Base-by-base conservation (phyloP, 1,140 invertebrate species). In the Drosophila guanche region DNA sequence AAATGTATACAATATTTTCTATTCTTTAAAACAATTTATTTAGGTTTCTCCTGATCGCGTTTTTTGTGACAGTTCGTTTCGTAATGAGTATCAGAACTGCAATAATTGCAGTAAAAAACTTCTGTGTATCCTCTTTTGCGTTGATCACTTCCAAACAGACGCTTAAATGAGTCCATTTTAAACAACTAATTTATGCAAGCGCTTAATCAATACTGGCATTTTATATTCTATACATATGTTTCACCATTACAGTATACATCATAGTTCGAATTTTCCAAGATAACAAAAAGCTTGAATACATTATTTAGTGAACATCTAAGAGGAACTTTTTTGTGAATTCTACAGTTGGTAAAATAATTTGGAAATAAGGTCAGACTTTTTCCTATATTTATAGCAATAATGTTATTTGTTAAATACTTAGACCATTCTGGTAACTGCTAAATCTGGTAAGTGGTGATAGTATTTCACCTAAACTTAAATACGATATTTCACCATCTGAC, bases 21-120 rank as follows among this genome's bases (percentile, higher is more conserved):
- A 20, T 20, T 1, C 33, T 10, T 37, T 37, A 37, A 37, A 37
- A 37, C 33, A 37, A 20, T 33, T 33, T 51, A 51, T 33, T 10
- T 33, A 5, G 8, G 6, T 51, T 51, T 33, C 27, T 51, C 7
- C 7, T 20, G 14, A 33, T 51, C 25, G 5, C 4, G 25, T 51
- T 51, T 51, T 51, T 50, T 50, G 2, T n/a, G 22, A 14, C 47
- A 50, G 47, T 29, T 50, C 25, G 29, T 50, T 16, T 27, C 47
- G 8, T 29, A 27, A 33, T 51, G 25, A 51, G 48, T 20, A 33
- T 33, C 25, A 51, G 27, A 33, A 10, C 48, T 12, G n/a, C 46
- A 48, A 25, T 27, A 25, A 14, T 48, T 48, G 25, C 23, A 48
- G 25, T 48, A 48, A 27, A 48, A 7, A 5, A 48, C 10, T 48